These are phyloP conservation scores for Anneissia japonica DNA, from an alignment of 35 echinoderm and acorn worm genomes.

Conservation along the genomic window DNA sequence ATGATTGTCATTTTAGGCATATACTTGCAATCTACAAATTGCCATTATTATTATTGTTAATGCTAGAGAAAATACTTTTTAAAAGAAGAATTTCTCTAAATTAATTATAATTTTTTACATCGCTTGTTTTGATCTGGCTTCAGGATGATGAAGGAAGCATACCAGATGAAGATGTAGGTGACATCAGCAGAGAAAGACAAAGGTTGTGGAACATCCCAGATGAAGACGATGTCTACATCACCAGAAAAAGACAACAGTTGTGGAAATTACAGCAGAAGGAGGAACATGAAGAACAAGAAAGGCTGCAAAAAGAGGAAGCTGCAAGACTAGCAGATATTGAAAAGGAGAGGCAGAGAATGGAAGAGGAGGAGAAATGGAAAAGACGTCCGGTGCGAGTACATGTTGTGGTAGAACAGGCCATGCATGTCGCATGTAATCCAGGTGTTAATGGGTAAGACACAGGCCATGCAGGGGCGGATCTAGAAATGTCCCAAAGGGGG, in stretches of 20 bases:
- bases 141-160: neutral
- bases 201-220: constrained; percentile 1
- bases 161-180: neutral
- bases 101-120: too few relatives aligned
- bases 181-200: constrained; percentile 10
- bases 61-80: too few relatives aligned
- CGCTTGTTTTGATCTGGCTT: too few relatives aligned
- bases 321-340: constrained; percentile 16
- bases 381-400: constrained; percentile 42
- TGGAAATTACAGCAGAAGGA: neutral
- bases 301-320: neutral
- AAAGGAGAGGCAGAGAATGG: neutral
- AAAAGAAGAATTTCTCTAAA: too few relatives aligned
- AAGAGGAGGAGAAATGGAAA: constrained; percentile 7
- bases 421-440: constrained; percentile 22
- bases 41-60: too few relatives aligned
- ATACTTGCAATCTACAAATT: too few relatives aligned
- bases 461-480: neutral
- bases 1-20: too few relatives aligned
- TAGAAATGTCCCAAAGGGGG: too few relatives aligned
- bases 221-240: too few relatives aligned
- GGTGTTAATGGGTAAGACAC: neutral
- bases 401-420: constrained; percentile 57
- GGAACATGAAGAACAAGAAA: neutral
- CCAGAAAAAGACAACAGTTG: constrained; percentile 5